Evolutionary conservation across 2,113 vertebrate species (phyloP).

Genomic region (Mixornis gularis): DNA sequence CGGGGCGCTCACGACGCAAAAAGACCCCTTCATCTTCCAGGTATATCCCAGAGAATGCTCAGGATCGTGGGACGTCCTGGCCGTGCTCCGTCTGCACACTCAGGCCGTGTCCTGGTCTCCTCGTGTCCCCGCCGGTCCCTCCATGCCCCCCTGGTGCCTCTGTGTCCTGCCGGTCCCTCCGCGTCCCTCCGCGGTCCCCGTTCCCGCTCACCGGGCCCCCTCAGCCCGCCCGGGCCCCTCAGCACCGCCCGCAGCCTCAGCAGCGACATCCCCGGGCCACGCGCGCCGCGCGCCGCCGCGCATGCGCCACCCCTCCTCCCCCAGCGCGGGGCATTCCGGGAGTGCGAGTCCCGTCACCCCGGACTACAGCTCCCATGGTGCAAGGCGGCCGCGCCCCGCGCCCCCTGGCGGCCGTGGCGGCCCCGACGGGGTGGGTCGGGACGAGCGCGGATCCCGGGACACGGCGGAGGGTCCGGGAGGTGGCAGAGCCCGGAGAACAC

Average conservation of each 20-base stretch:
- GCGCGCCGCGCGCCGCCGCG: too few relatives aligned
- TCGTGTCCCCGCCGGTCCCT: background rate
- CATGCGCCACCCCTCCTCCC: too few relatives aligned
- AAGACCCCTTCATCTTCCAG: background rate
- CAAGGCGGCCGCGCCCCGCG: too few relatives aligned
- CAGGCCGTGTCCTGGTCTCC: background rate
- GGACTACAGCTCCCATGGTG: too few relatives aligned
- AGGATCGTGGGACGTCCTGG: background rate
- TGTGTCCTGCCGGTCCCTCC: too few relatives aligned
- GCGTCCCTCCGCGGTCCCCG: background rate
- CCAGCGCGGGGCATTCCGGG: too few relatives aligned
- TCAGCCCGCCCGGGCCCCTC: background rate
- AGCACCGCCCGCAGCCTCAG: background rate
- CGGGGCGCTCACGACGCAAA: fast-evolving
- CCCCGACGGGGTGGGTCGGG: too few relatives aligned
- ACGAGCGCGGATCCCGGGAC: too few relatives aligned
- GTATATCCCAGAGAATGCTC: background rate
- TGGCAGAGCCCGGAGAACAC: too few relatives aligned
- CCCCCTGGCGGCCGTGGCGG: too few relatives aligned
- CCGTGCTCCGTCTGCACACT: background rate
- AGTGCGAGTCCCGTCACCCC: too few relatives aligned
- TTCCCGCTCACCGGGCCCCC: background rate
- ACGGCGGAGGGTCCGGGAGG: too few relatives aligned
- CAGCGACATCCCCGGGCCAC: background rate
- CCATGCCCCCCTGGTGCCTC: background rate